A percentile compares a stretch with the other conserved stretches of the same genome.
phyloP scores from a whole-genome alignment of 2,113 vertebrate species.

The Aspidoscelis tigris region DNA sequence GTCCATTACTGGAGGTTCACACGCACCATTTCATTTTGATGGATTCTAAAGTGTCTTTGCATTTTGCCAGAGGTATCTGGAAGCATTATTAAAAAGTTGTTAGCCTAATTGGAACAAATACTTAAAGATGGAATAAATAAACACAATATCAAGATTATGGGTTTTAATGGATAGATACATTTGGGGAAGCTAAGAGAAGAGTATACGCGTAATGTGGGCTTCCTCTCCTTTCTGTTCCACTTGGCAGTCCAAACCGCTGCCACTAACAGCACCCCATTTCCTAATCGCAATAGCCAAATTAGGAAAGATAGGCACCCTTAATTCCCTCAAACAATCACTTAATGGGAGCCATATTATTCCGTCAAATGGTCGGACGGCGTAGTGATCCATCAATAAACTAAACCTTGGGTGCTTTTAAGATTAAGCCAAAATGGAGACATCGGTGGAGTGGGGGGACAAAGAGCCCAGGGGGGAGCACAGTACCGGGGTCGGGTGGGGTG shows the following conservation, averaged over 20 bases:
- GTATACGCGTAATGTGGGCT: slow-evolving; percentile 75
- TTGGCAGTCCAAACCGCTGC: slow-evolving; percentile 65
- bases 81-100: slow-evolving; percentile 49
- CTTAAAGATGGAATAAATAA: slow-evolving; percentile 81
- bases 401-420: slow-evolving; percentile 84
- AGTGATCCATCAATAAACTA: slow-evolving; percentile 86
- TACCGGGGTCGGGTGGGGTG: slow-evolving; percentile 26
- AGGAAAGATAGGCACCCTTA: slow-evolving; percentile 81
- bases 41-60: not conserved
- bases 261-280: not conserved
- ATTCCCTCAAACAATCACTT: slow-evolving; percentile 96
- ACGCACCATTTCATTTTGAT: rapidly evolving
- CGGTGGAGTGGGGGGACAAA: not conserved
- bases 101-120: slow-evolving; percentile 63
- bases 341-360: slow-evolving; percentile 90
- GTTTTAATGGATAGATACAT: slow-evolving; percentile 81
- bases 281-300: slow-evolving; percentile 76
- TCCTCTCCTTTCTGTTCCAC: slow-evolving; percentile 77
- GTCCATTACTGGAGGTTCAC: not conserved
- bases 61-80: slow-evolving; percentile 25
- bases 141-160: slow-evolving; percentile 80
- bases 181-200: slow-evolving; percentile 65
- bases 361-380: slow-evolving; percentile 86
- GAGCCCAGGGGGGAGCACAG: not conserved
- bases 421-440: slow-evolving; percentile 47